Percentiles rank a stretch among this genome's conserved stretches.
Evolutionary conservation across 1,140 invertebrate species (phyloP).

Genomic region (Neodiprion pinetum): DNA sequence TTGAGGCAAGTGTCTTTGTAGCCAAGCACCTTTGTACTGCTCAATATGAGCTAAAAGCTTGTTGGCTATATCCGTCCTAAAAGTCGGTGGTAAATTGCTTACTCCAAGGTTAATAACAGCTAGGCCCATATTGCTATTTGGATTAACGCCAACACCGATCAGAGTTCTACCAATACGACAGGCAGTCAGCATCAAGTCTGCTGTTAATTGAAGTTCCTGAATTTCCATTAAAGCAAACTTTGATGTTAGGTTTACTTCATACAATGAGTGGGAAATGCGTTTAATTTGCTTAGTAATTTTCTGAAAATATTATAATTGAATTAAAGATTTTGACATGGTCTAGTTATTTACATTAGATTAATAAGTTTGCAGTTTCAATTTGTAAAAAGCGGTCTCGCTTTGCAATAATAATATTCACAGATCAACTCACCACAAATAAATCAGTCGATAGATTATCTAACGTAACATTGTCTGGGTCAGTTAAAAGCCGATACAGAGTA

Average conservation of each 20-base stretch:
- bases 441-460: slow-evolving; percentile 69
- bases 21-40: slow-evolving; percentile 67
- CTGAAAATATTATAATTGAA: slow-evolving; percentile 52
- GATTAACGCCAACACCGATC: slow-evolving; percentile 68
- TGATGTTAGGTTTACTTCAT: slow-evolving; percentile 56
- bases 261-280: slow-evolving; percentile 61
- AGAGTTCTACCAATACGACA: slow-evolving; percentile 69
- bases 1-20: slow-evolving; percentile 64
- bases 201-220: slow-evolving; percentile 67
- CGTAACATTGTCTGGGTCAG: slow-evolving; percentile 69
- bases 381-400: background rate
- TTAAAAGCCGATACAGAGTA: slow-evolving; percentile 68
- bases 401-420: slow-evolving; percentile 19
- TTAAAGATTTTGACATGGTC: background rate
- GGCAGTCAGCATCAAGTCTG: slow-evolving; percentile 70
- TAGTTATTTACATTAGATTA: slow-evolving; percentile 17
- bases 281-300: slow-evolving; percentile 69
- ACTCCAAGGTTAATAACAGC: slow-evolving; percentile 71
- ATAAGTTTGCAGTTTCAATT: background rate
- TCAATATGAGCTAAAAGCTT: slow-evolving; percentile 68
- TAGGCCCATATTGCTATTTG: slow-evolving; percentile 68
- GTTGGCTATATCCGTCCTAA: slow-evolving; percentile 72
- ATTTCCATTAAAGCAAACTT: slow-evolving; percentile 62
- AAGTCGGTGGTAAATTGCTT: slow-evolving; percentile 68
- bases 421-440: slow-evolving; percentile 63